Percentiles rank a stretch among this genome's conserved stretches.
Conservation (phyloP, 2,113 vertebrate species). For the Microcebus lehilahytsara region DNA sequence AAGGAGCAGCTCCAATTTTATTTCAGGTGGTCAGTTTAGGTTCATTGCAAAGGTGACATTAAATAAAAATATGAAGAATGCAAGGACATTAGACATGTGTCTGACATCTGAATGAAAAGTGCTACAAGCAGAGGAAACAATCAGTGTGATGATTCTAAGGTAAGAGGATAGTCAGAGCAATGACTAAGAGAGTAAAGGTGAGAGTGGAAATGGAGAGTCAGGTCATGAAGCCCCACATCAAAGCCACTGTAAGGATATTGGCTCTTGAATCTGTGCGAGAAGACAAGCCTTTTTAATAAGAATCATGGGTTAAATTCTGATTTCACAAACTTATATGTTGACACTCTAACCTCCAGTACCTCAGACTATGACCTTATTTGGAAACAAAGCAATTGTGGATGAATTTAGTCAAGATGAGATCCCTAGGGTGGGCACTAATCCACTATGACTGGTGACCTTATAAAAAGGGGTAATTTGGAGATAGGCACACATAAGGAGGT, state of each 20-base stretch:
- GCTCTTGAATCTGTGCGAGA: not conserved
- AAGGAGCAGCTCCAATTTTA: not conserved
- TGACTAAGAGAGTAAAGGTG: not conserved
- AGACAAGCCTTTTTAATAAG: not conserved
- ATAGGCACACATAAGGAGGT: not conserved
- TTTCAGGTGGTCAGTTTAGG: not conserved
- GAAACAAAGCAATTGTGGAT: not conserved
- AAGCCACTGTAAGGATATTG: not conserved
- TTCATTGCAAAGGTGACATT: not conserved
- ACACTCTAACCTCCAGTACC: not conserved
- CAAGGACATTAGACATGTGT: not conserved
- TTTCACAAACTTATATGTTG: not conserved
- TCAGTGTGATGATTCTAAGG: not conserved
- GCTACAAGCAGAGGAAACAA: not conserved
- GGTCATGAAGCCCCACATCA: not conserved
- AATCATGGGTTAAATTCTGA: not conserved
- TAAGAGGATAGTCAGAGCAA: not conserved
- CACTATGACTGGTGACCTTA: not conserved
- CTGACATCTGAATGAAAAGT: not conserved
- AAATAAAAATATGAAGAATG: not conserved
- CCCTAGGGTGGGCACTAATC: not conserved
- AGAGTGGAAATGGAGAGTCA: not conserved
- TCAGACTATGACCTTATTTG: not conserved
- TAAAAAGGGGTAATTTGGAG: not conserved
- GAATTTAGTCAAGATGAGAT: not conserved